phyloP scores from a whole-genome alignment of 2,113 vertebrate genomes.

The Ctenomys sociabilis region DNA sequence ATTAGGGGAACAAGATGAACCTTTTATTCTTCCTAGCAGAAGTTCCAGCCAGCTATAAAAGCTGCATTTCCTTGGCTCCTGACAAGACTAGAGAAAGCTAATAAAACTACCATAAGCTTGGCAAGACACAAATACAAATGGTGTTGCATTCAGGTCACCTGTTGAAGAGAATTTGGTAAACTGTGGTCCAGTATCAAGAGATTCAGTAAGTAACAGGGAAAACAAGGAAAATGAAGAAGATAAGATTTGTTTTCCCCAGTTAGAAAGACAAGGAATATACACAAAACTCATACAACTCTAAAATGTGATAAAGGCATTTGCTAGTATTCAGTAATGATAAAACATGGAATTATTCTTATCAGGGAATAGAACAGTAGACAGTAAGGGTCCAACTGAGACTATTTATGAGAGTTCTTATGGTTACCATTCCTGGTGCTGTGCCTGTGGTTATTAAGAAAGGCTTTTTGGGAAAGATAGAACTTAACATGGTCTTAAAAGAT shows the following conservation, averaged over 20 bases:
- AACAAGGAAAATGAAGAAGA: neutral
- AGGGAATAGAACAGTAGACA: neutral
- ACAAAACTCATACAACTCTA: neutral
- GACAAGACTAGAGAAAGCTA: neutral
- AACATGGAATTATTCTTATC: neutral
- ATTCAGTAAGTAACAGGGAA: neutral
- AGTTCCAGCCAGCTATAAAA: neutral
- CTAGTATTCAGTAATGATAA: neutral
- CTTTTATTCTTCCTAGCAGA: neutral
- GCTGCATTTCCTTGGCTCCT: neutral
- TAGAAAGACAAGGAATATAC: neutral
- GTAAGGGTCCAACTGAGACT: neutral
- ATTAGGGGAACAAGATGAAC: neutral
- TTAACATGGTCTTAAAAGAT: conserved; percentile 42
- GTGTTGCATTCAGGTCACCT: neutral
- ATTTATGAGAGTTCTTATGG: conserved; percentile 41
- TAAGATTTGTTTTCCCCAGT: neutral
- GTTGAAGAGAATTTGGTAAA: neutral
- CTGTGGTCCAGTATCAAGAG: neutral
- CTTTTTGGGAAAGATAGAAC: conserved; percentile 31
- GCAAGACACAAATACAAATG: neutral
- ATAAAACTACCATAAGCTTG: neutral
- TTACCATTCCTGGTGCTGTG: neutral
- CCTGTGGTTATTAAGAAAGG: conserved; percentile 14
- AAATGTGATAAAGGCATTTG: neutral